These are phyloP conservation scores for Plumapathes pennacea DNA, from an alignment of 92 coral and sea anemone genomes.

Conservation along the genomic window DNA sequence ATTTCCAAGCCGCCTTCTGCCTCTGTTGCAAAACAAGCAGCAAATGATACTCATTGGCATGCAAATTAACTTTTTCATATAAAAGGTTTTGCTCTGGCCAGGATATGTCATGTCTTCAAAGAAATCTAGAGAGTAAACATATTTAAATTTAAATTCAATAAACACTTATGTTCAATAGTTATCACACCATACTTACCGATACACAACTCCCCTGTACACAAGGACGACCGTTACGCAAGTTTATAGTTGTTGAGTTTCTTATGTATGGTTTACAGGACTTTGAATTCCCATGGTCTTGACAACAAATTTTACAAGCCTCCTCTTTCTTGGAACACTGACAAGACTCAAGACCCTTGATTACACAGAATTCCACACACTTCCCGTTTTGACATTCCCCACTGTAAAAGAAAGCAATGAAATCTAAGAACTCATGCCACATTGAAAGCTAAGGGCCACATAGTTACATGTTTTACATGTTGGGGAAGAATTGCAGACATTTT, in stretches of 20 bases:
- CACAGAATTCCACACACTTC: conserved; percentile 73
- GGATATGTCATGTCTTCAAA: too few relatives aligned
- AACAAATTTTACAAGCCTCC: conserved; percentile 84
- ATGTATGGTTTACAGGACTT: conserved; percentile 43
- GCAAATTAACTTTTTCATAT: too few relatives aligned
- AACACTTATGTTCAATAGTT: too few relatives aligned
- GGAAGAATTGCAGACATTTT: too few relatives aligned
- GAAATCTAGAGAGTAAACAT: too few relatives aligned
- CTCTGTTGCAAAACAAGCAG: too few relatives aligned
- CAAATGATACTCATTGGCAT: too few relatives aligned
- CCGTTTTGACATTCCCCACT: conserved; percentile 85
- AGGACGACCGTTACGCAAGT: conserved; percentile 63
- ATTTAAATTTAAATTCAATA: too few relatives aligned
- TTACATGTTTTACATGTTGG: too few relatives aligned
- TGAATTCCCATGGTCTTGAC: conserved; percentile 14
- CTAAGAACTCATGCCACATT: background rate
- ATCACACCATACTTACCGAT: too few relatives aligned
- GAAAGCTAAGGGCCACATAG: background rate
- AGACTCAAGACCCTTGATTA: conserved; percentile 49
- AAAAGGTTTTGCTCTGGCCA: too few relatives aligned
- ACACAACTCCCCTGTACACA: conserved; percentile 75
- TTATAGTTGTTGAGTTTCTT: conserved; percentile 22
- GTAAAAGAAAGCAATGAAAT: background rate
- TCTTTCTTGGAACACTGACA: conserved; percentile 65
- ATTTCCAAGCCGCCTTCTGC: too few relatives aligned